Percentiles rank a stretch among this genome's conserved stretches.
Evolutionary conservation across 2,888 invertebrate species (phyloP).

Genomic region (Parthenolecanium corni): DNA sequence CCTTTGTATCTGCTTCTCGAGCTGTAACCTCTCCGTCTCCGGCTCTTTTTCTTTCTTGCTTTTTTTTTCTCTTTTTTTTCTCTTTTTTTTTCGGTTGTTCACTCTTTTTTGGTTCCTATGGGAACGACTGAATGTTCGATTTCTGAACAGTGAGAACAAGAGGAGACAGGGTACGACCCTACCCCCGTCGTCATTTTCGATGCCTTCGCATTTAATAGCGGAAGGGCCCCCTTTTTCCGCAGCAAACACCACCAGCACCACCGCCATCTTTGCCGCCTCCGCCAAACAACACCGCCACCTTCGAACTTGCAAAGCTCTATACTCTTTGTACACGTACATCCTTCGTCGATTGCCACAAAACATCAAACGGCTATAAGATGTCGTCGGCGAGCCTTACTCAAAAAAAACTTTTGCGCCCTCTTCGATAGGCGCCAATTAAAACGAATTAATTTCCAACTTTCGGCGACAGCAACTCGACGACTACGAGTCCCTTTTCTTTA

Average conservation of each 20-base stretch:
- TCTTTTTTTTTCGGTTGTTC: not conserved
- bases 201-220: conserved; percentile 1
- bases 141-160: conserved; percentile 24
- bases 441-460: conserved; percentile 13
- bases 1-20: too few relatives aligned
- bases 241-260: not conserved
- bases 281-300: conserved; percentile 27
- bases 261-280: conserved; percentile 17
- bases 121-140: conserved; percentile 39
- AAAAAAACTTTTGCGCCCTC: conserved; percentile 6
- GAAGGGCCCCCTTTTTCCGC: conserved; percentile 1
- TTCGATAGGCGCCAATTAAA: conserved; percentile 9
- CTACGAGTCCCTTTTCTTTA: not conserved
- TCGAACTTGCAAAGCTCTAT: conserved; percentile 30
- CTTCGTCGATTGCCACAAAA: conserved; percentile 30
- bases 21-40: too few relatives aligned
- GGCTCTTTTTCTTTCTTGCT: too few relatives aligned
- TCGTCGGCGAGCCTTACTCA: not conserved
- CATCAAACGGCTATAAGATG: conserved; percentile 19
- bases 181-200: conserved; percentile 17
- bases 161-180: too few relatives aligned
- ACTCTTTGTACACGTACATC: too few relatives aligned
- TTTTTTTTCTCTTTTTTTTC: too few relatives aligned
- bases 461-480: not conserved
- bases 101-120: conserved; percentile 44